Evolutionary conservation across 2,113 vertebrate genomes (phyloP).

Genomic region (Protobothrops mucrosquamatus): DNA sequence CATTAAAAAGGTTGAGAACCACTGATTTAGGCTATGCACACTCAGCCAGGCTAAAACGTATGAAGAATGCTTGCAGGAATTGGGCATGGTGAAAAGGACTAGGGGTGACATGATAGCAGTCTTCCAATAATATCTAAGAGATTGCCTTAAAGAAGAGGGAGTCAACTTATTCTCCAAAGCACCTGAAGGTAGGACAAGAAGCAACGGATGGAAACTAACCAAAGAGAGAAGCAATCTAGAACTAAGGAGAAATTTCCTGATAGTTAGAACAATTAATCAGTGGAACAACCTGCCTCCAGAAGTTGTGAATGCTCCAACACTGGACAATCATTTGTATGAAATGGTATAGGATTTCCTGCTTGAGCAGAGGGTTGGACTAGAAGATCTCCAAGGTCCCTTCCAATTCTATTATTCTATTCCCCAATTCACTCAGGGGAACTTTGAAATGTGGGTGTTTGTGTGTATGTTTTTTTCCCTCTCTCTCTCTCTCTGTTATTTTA

Average conservation of each 20-base stretch:
- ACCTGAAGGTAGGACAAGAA: background rate
- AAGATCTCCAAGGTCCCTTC: background rate
- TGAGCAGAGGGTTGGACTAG: background rate
- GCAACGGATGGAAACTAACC: background rate
- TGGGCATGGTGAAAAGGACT: background rate
- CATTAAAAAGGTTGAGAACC: no score
- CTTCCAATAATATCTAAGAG: background rate
- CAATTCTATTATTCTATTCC: background rate
- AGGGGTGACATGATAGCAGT: background rate
- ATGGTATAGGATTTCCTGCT: background rate
- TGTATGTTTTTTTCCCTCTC: background rate
- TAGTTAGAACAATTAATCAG: background rate
- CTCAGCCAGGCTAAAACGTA: background rate
- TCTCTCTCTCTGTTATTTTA: background rate
- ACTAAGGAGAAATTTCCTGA: background rate
- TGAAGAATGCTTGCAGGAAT: background rate
- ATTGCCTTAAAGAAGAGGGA: background rate
- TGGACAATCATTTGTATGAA: background rate
- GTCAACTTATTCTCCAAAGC: background rate
- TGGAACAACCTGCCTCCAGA: background rate
- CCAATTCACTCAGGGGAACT: background rate
- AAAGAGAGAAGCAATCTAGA: background rate
- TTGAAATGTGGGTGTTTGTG: background rate
- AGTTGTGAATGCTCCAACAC: background rate
- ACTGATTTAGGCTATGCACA: constrained; percentile 11